phyloP scores from a whole-genome alignment of 2,113 vertebrate genomes.

The Lagopus leucura region DNA sequence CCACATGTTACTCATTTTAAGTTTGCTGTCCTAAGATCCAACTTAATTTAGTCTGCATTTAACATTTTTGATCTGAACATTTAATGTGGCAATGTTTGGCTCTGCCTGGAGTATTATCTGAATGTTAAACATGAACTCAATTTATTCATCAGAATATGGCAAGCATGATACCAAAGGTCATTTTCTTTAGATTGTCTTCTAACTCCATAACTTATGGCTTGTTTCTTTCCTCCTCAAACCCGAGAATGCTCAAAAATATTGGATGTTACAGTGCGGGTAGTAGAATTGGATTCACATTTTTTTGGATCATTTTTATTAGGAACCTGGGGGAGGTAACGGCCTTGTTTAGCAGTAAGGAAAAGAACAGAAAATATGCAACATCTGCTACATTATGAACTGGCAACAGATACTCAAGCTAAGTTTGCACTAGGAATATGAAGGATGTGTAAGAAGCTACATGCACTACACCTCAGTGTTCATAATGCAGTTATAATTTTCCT shows the following conservation, averaged over 20 bases:
- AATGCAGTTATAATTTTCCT: not conserved
- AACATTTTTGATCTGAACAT: constrained; percentile 81
- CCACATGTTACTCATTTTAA: constrained; percentile 83
- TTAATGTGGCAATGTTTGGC: constrained; percentile 78
- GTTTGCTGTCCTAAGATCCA: constrained; percentile 79
- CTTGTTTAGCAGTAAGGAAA: constrained; percentile 21
- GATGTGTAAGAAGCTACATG: not conserved
- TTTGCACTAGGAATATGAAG: not conserved
- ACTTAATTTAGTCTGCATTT: constrained; percentile 79
- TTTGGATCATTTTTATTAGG: not conserved
- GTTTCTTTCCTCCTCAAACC: constrained; percentile 66
- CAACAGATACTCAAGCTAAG: not conserved
- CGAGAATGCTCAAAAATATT: constrained; percentile 62
- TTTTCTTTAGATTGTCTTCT: constrained; percentile 67
- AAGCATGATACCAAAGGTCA: constrained; percentile 70
- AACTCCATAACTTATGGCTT: constrained; percentile 44
- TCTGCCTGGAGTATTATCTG: constrained; percentile 70
- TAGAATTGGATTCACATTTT: not conserved
- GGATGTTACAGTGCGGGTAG: constrained; percentile 30
- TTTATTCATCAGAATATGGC: constrained; percentile 75
- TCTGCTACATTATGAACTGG: not conserved
- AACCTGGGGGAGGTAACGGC: not conserved
- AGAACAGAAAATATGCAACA: not conserved
- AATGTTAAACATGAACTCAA: constrained; percentile 80
- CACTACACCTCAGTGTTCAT: not conserved